Evolutionary conservation across 2,888 invertebrate genomes (phyloP).

Genomic region (Theodoxus fluviatilis): DNA sequence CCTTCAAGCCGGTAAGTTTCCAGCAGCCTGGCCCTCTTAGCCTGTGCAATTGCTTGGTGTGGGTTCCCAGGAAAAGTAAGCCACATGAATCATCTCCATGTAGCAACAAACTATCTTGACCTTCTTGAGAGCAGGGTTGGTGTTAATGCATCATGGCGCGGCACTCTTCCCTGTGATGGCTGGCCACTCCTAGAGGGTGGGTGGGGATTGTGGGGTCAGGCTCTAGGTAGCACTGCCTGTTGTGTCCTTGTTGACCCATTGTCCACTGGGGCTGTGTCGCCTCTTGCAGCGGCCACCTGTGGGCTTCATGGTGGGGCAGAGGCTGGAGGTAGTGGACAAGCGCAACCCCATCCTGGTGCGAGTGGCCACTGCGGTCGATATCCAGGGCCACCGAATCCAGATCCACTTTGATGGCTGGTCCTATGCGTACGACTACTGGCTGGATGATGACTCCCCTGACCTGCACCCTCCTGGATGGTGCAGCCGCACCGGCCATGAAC

Average conservation of each 20-base stretch:
- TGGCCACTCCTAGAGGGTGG: too few species aligned
- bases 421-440: slow-evolving; percentile 82
- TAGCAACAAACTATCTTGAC: too few species aligned
- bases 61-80: too few species aligned
- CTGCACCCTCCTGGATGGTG: slow-evolving; percentile 94
- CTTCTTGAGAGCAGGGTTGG: too few species aligned
- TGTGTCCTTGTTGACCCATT: too few species aligned
- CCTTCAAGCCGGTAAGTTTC: slow-evolving; percentile 71
- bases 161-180: too few species aligned
- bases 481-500: slow-evolving; percentile 82
- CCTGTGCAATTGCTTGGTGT: too few species aligned
- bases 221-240: too few species aligned
- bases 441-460: slow-evolving; percentile 89
- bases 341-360: slow-evolving; percentile 80
- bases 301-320: slow-evolving; percentile 84
- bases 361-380: slow-evolving; percentile 80
- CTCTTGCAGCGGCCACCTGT: slow-evolving; percentile 76
- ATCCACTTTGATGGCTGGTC: slow-evolving; percentile 92
- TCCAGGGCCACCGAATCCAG: slow-evolving; percentile 76
- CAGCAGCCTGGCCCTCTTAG: not conserved
- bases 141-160: too few species aligned
- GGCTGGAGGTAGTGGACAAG: slow-evolving; percentile 86
- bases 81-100: too few species aligned
- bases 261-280: too few species aligned
- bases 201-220: too few species aligned